phyloP scores from a whole-genome alignment of 2,113 vertebrate genomes.

The human region DNA sequence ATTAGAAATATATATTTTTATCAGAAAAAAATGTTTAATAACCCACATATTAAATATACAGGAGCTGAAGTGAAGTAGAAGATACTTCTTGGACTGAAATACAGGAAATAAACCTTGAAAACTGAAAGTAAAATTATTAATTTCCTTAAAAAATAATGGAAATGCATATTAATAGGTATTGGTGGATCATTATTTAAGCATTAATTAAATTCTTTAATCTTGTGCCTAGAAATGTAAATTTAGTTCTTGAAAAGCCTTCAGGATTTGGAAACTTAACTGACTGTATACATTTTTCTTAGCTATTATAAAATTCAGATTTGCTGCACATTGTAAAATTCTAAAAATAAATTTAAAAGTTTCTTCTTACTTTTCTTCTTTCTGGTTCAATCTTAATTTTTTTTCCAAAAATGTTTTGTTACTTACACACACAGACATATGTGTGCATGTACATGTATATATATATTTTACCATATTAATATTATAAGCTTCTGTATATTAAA shows the following conservation, averaged over 20 bases:
- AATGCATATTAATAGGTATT: not conserved
- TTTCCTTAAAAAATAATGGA: not conserved
- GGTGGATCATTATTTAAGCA: not conserved
- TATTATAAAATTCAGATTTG: not conserved
- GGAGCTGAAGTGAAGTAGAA: not conserved
- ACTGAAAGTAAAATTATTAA: not conserved
- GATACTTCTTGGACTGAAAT: not conserved
- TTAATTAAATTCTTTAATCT: not conserved
- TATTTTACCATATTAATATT: not conserved
- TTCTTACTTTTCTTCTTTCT: not conserved
- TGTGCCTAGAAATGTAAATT: not conserved
- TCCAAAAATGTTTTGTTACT: not conserved
- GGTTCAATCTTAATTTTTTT: not conserved
- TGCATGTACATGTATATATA: not conserved
- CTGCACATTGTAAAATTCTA: not conserved
- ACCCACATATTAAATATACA: not conserved
- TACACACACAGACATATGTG: not conserved
- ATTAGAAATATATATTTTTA: not conserved
- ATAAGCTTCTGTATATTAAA: not conserved
- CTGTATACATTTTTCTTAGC: not conserved
- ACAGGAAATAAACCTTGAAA: not conserved
- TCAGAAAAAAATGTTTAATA: not conserved
- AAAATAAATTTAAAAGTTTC: not conserved
- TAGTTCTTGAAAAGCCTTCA: not conserved
- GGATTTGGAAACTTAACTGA: not conserved